phyloP scores from a whole-genome alignment of 1,140 invertebrate species.

The Macrostomum lignano region DNA sequence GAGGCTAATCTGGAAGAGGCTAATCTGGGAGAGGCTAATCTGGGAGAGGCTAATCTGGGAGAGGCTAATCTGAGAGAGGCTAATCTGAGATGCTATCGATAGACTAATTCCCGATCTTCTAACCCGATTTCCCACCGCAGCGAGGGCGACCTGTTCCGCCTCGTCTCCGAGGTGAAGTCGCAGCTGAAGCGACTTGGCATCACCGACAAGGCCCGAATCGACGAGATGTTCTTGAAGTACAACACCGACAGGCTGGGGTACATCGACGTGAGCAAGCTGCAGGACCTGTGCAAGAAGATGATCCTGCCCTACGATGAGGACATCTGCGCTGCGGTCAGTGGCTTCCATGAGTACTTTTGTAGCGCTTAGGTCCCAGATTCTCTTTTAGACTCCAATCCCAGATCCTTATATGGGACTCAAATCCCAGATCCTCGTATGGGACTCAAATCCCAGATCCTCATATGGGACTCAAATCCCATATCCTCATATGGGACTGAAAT shows the following conservation, averaged over 20 bases:
- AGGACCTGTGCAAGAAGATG: constrained; percentile 2
- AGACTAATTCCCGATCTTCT: no score
- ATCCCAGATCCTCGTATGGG: no score
- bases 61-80: no score
- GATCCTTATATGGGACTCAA: background rate
- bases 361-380: background rate
- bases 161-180: constrained; percentile 13
- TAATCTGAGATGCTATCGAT: no score
- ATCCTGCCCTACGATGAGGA: constrained; percentile 1
- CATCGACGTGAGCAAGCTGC: background rate
- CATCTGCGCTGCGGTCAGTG: background rate
- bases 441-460: no score
- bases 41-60: no score
- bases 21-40: no score
- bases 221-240: constrained; percentile 25
- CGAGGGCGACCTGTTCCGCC: background rate
- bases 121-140: no score
- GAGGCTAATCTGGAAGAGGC: no score
- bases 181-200: constrained; percentile 26
- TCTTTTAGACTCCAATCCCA: no score
- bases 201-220: constrained; percentile 20
- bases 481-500: no score
- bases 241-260: constrained; percentile 11
- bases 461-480: no score
- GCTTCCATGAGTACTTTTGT: background rate